Conservation (phyloP, 2,797 vertebrate species). For the Clarias platycephalus region DNA sequence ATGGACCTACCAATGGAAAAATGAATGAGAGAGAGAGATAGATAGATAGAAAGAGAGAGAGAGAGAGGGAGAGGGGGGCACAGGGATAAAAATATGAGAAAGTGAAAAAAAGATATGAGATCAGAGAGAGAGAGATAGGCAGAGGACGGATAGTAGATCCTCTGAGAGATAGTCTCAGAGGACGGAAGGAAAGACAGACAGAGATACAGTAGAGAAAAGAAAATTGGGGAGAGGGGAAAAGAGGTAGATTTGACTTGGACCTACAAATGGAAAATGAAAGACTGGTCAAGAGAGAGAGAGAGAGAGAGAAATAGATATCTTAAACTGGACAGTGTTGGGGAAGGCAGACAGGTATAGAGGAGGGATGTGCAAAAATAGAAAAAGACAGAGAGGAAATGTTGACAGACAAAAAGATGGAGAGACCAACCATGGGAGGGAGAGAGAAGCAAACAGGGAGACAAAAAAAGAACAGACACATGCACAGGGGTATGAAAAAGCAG, state of each 20-base stretch:
- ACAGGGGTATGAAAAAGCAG: background rate
- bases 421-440: background rate
- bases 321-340: no score
- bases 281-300: background rate
- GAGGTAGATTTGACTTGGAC: background rate
- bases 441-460: background rate
- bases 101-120: no score
- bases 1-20: no score
- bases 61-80: background rate
- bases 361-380: background rate
- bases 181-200: background rate
- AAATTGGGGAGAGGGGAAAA: background rate
- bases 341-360: background rate
- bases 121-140: no score
- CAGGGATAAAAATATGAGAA: no score
- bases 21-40: background rate
- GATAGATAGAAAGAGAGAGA: background rate
- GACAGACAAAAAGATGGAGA: conserved; percentile 62
- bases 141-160: no score
- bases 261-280: no score
- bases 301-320: background rate
- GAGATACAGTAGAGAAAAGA: background rate
- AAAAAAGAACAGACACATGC: background rate
- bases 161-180: no score
- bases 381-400: conserved; percentile 7